Evolutionary conservation across 2,797 vertebrate species (phyloP).

Genomic region (Podarcis siculus): DNA sequence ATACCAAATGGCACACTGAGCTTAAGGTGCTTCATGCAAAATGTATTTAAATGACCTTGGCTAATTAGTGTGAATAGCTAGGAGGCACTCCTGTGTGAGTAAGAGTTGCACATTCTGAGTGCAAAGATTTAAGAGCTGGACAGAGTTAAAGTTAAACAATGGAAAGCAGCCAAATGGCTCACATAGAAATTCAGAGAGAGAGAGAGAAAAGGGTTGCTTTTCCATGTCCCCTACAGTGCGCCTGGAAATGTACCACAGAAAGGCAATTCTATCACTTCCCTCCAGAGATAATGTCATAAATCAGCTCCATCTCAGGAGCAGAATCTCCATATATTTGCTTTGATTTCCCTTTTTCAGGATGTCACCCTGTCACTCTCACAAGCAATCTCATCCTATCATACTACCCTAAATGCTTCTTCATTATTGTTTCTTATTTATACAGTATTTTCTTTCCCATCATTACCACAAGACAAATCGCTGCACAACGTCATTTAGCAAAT

Average conservation of each 20-base stretch:
- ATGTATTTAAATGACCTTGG: conserved; percentile 82
- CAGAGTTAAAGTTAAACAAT: conserved; percentile 63
- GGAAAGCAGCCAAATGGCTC: conserved; percentile 64
- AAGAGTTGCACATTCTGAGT: conserved; percentile 62
- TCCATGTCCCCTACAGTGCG: conserved; percentile 36
- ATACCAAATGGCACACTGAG: conserved; percentile 75
- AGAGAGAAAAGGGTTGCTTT: background rate
- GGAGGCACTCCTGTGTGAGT: conserved; percentile 66
- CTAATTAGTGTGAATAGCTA: conserved; percentile 76
- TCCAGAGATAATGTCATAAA: conserved; percentile 29
- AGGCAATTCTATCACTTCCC: conserved; percentile 36
- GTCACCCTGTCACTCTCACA: conserved; percentile 14
- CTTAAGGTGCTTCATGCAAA: conserved; percentile 80
- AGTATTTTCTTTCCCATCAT: conserved; percentile 26
- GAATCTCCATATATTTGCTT: conserved; percentile 24
- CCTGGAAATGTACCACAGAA: conserved; percentile 48
- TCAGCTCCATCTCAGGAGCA: background rate
- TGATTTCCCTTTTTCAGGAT: conserved; percentile 12
- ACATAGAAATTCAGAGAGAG: conserved; percentile 55
- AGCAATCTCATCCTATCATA: conserved; percentile 19
- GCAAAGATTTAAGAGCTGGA: conserved; percentile 69
- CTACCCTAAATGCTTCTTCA: conserved; percentile 13
- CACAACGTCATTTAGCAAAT: conserved; percentile 12
- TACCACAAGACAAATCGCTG: conserved; percentile 15
- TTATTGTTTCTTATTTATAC: conserved; percentile 25